These are phyloP conservation scores for Carapus acus DNA, from an alignment of 2,797 vertebrate genomes.

Conservation along the genomic window DNA sequence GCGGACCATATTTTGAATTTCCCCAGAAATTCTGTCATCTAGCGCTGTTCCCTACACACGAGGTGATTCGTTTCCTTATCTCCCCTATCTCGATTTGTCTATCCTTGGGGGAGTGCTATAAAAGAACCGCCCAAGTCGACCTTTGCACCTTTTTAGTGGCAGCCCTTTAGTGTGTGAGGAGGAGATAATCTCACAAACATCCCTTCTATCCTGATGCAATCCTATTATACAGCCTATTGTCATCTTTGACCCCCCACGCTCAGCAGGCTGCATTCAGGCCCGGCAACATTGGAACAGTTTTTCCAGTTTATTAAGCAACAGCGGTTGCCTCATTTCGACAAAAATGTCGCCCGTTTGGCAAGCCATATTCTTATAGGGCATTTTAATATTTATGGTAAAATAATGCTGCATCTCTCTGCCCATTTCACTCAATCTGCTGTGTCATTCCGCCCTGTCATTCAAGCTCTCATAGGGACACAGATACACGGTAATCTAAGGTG, in stretches of 20 bases:
- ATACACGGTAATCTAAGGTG: too few relatives aligned
- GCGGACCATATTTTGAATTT: slow-evolving; percentile 2
- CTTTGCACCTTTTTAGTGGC: slow-evolving; percentile 60
- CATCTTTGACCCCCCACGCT: slow-evolving; percentile 46
- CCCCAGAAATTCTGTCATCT: slow-evolving; percentile 6
- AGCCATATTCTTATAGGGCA: too few relatives aligned
- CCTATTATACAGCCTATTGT: slow-evolving; percentile 41
- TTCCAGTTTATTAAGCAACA: slow-evolving; percentile 1
- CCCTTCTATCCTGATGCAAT: slow-evolving; percentile 34
- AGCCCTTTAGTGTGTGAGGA: slow-evolving; percentile 20
- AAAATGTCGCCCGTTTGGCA: too few relatives aligned
- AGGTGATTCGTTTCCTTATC: slow-evolving; percentile 36
- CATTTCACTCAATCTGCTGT: too few relatives aligned
- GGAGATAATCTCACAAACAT: slow-evolving; percentile 45
- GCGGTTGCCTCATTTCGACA: too few relatives aligned
- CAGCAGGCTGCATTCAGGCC: not conserved
- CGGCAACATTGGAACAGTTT: not conserved
- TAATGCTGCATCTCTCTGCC: too few relatives aligned
- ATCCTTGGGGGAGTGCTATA: slow-evolving; percentile 31
- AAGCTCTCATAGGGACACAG: too few relatives aligned
- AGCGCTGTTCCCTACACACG: slow-evolving; percentile 23
- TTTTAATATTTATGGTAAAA: too few relatives aligned
- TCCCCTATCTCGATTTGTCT: slow-evolving; percentile 36
- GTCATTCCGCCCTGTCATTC: too few relatives aligned
- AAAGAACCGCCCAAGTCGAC: slow-evolving; percentile 52